These are phyloP conservation scores for Rutilus rutilus DNA, from an alignment of 2,113 vertebrate species.

Conservation along the genomic window DNA sequence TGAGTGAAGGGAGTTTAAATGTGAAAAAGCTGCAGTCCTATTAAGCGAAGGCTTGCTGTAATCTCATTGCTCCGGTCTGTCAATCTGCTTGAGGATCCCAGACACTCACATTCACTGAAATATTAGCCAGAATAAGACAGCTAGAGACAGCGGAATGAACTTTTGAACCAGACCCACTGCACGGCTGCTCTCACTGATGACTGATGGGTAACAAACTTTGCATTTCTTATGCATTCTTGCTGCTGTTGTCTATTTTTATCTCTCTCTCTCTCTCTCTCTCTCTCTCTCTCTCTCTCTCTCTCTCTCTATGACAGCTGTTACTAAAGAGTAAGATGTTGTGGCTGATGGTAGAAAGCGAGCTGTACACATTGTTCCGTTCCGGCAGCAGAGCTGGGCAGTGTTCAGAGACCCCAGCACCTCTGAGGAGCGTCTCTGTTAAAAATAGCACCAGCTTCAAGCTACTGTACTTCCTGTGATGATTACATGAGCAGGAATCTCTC, in stretches of 20 bases:
- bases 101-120: conserved; percentile 44
- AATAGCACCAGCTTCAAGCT: conserved; percentile 45
- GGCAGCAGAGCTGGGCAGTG: conserved; percentile 41
- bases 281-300: conserved; percentile 22
- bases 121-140: conserved; percentile 43
- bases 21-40: conserved; percentile 52
- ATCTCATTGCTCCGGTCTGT: conserved; percentile 54
- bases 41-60: conserved; percentile 50
- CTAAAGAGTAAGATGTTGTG: conserved; percentile 50
- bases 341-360: conserved; percentile 44
- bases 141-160: conserved; percentile 49
- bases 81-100: conserved; percentile 54
- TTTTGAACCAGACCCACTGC: conserved; percentile 52
- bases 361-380: conserved; percentile 45
- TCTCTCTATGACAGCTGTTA: conserved; percentile 48
- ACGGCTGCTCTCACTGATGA: conserved; percentile 35
- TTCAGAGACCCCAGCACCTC: conserved; percentile 26
- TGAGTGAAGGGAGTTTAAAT: conserved; percentile 57
- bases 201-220: conserved; percentile 48
- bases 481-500: conserved; percentile 44
- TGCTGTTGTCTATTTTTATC: conserved; percentile 55
- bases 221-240: conserved; percentile 35
- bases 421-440: conserved; percentile 35
- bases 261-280: conserved; percentile 2
- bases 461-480: conserved; percentile 46